Conservation (phyloP, 2,113 vertebrate species). For the Etia nguti region DNA sequence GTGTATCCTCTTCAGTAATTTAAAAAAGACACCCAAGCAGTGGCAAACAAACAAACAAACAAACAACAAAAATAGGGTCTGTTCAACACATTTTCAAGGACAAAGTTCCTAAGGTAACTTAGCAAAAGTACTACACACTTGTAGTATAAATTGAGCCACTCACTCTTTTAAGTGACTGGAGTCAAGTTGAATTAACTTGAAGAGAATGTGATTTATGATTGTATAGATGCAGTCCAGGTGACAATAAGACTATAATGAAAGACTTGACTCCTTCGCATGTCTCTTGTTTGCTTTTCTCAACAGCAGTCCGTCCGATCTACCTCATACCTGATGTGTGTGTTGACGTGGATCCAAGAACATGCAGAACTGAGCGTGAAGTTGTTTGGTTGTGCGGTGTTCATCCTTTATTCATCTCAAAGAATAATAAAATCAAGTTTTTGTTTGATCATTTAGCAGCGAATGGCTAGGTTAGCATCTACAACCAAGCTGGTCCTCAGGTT, state of each 20-base stretch:
- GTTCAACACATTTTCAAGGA: background rate
- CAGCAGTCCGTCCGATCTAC: accelerated
- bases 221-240: background rate
- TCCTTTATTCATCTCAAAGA: background rate
- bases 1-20: background rate
- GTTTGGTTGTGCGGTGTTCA: background rate
- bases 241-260: background rate
- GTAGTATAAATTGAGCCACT: background rate
- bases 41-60: background rate
- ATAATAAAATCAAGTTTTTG: background rate
- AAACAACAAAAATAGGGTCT: background rate
- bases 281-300: background rate
- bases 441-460: background rate
- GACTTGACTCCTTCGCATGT: background rate
- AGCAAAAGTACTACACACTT: background rate
- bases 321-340: background rate
- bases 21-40: background rate
- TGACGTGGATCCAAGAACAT: background rate
- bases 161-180: background rate
- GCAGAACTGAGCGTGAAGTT: background rate
- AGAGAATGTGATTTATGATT: background rate
- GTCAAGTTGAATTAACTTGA: background rate
- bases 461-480: background rate
- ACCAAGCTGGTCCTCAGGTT: background rate
- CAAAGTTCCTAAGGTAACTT: background rate